A percentile compares a stretch with the other conserved stretches of the same genome.
Conservation (phyloP, 2,113 vertebrate species). For the Callionymus lyra region DNA sequence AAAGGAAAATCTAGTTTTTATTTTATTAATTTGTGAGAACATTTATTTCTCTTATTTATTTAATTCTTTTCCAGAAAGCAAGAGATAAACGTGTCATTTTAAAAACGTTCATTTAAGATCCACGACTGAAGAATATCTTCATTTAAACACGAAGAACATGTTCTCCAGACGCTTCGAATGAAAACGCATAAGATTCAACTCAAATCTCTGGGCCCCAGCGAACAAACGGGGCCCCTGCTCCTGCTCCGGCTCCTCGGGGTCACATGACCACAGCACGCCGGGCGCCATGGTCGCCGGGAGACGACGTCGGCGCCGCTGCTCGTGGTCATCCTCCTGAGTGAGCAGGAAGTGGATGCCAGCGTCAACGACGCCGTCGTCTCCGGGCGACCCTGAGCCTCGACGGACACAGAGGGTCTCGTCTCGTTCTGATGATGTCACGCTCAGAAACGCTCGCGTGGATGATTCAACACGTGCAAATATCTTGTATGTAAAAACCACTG, state of each 20-base stretch:
- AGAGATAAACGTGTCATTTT: too few relatives aligned
- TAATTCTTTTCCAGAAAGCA: too few relatives aligned
- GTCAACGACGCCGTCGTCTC: constrained; percentile 29
- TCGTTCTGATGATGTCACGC: constrained; percentile 53
- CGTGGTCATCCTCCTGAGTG: constrained; percentile 41
- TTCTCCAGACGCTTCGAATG: too few relatives aligned
- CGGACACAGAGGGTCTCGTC: constrained; percentile 45
- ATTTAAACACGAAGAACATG: too few relatives aligned
- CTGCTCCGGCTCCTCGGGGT: constrained; percentile 7
- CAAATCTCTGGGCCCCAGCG: too few relatives aligned
- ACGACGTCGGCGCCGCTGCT: constrained; percentile 24
- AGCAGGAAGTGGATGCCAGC: constrained; percentile 47
- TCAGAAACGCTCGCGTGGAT: constrained; percentile 52
- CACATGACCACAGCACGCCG: constrained; percentile 76
- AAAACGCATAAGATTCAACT: too few relatives aligned
- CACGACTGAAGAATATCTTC: too few relatives aligned
- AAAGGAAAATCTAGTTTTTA: too few relatives aligned
- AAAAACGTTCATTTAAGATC: too few relatives aligned
- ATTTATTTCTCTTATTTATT: too few relatives aligned
- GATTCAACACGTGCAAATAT: constrained; percentile 51
- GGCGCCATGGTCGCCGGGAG: constrained; percentile 53
- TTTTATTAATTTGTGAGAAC: too few relatives aligned
- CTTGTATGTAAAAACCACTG: constrained; percentile 57
- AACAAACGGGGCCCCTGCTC: constrained; percentile 29
- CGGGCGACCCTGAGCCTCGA: constrained; percentile 23